These are phyloP conservation scores for Theristus sp. DNA, from an alignment of 2,888 invertebrate genomes.

Conservation along the genomic window DNA sequence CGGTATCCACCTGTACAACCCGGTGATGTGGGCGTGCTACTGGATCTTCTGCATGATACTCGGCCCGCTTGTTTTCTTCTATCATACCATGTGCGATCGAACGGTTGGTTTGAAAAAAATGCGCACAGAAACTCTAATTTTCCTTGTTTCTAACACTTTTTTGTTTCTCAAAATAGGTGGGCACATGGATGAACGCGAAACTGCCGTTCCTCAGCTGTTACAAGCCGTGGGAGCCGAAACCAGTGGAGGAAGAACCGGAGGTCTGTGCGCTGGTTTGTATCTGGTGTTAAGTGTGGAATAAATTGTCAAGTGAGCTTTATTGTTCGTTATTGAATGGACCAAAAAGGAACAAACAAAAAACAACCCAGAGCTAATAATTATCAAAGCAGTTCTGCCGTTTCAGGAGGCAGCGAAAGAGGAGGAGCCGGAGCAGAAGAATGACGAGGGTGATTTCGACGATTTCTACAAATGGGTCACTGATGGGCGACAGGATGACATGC, in stretches of 20 bases:
- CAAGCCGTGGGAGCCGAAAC: neutral
- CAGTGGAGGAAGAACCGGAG: too few species aligned
- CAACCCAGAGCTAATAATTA: neutral
- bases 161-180: neutral
- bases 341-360: neutral
- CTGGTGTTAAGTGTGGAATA: too few species aligned
- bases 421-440: neutral
- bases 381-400: neutral
- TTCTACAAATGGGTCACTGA: constrained; percentile 3
- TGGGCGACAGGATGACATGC: neutral
- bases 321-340: neutral
- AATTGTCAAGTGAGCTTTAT: too few species aligned
- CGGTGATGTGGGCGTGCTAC: neutral
- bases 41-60: neutral
- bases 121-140: too few species aligned
- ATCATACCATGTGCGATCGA: neutral
- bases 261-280: too few species aligned
- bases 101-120: neutral
- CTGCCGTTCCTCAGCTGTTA: neutral
- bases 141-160: neutral
- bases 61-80: constrained; percentile 2
- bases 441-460: neutral
- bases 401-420: neutral
- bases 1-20: neutral
- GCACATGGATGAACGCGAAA: neutral